Percentiles rank a stretch among this genome's conserved stretches.
Evolutionary conservation across 92 coral and sea anemone genomes (phyloP).

Genomic region (Zoanthus gigantus): DNA sequence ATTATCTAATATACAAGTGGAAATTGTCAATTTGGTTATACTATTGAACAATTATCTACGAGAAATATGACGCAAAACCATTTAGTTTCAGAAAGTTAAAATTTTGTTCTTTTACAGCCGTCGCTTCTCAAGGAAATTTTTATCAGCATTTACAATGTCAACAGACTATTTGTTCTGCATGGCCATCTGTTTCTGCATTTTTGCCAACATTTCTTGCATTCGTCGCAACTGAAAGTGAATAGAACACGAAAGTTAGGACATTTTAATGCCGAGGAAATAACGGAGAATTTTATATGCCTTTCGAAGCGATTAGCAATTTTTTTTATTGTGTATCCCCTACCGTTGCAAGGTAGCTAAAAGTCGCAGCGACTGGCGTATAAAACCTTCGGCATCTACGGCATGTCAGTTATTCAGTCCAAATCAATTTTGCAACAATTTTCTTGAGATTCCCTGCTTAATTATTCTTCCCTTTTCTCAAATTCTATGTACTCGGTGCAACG

Average conservation of each 20-base stretch:
- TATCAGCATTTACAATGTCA: background rate
- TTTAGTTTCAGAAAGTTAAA: background rate
- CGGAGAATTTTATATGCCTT: too few species aligned
- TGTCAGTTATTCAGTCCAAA: too few species aligned
- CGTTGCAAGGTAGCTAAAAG: too few species aligned
- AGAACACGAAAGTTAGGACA: background rate
- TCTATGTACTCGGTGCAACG: too few species aligned
- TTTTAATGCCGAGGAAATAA: too few species aligned
- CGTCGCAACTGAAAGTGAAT: constrained; percentile 77
- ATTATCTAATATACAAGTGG: background rate
- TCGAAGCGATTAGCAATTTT: too few species aligned
- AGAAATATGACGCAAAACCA: background rate
- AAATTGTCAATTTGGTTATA: background rate
- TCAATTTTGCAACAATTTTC: too few species aligned
- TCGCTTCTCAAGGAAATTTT: background rate
- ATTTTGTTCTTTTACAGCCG: background rate
- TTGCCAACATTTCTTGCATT: constrained; percentile 96
- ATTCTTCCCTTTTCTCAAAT: too few species aligned
- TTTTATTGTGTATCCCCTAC: too few species aligned
- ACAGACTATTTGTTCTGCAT: constrained; percentile 37
- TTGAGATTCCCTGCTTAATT: too few species aligned
- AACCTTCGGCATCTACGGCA: too few species aligned
- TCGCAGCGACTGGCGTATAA: too few species aligned
- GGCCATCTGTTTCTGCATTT: constrained; percentile 90
- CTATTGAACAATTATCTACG: background rate